Evolutionary conservation across 2,113 vertebrate species (phyloP), one percentile per base, ranked within the genome.

Genomic region (Pelecanus crispus): DNA sequence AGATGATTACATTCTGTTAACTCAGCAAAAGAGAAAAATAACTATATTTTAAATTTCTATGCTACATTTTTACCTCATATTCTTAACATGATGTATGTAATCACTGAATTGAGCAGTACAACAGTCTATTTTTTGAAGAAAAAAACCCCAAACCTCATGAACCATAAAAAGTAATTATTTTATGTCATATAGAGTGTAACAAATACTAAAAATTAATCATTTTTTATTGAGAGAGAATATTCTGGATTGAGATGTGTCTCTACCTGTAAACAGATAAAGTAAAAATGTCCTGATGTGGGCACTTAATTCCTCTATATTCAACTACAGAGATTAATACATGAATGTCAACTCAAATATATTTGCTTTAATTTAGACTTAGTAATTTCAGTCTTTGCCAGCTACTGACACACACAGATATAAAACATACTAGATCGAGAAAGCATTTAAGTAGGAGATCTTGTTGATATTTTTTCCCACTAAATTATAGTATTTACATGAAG

Each of bases 251-350:
- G 15, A 34, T 42, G 21, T 28, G 4, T 86, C 32, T 65, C 16
- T 40, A 8, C 18, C 18, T 12, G 15, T 42, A 84, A 81, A 56
- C 24, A 78, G 22, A 78, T n/a, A 67, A 47, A 66, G 16, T 17
- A 75, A 67, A 66, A 61, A 65, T 4, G 3, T 15, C 80, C 11
- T 58, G 17, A 58, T 44, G 22, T 2, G 5, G n/a, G 34, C 17
- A 89, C 11, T 82, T 59, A 63, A 79, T 68, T 91, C 15, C 19
- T 38, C 44, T 90, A n/a, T 73, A 95, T 88, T 90, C 80, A 95
- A 62, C 86, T 78, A 82, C 5, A 52, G 32, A 94, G 36, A 95
- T 25, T 40, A 59, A 67, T 38, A 61, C 14, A 78, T 44, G 25
- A 90, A 55, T 32, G 24, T 44, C 56, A 88, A 66, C 13, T 93